Base-by-base conservation (phyloP, 2,797 vertebrate genomes). In the Thunnus albacares region DNA sequence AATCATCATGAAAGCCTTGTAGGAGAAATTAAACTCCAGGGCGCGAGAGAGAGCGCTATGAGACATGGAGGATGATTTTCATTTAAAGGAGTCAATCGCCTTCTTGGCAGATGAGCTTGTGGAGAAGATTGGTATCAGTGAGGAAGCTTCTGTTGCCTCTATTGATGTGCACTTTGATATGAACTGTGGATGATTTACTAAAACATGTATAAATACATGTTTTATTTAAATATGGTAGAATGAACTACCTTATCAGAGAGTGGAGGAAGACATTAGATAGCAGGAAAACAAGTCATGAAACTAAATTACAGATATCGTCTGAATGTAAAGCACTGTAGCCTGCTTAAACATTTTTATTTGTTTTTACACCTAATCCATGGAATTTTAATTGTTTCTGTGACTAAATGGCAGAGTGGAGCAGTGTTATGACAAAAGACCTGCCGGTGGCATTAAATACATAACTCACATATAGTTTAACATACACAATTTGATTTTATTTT, bases 1-100 rank as follows among this genome's bases (percentile, higher is more conserved):
- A 91, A 93, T 93, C 88, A 90, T 78, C 79, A 87, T 83, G 89
- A 93, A 90, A 92, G 85, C 88, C 80, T 85, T 78, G 84, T 67
- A 71, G 85, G 74, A 90, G 80, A 91, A 90, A 90, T 92, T 85
- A 90, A 83, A 89, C 70, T 69, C 2, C 1, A 67, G 67, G 47
- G 18, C 43, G 81, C 62, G 71, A 30, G 77, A 73, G 63, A 8
- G 60, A 60, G n/a, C 22, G 66, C 58, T 79, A 41, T 66, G 75
- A 88, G 85, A 87, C 76, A 74, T 61, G 62, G 64, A 75, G 69
- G 58, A 79, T 75, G 82, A 75, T 88, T 88, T 85, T 90, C 76
- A 89, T 90, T 81, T 85, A 65, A 84, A 80, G 65, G 75, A 89
- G 71, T 89, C 79, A 65, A 71, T 91, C 87, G 86, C 67, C 65